These are phyloP conservation scores for Palythoa grandis DNA, from an alignment of 92 coral and sea anemone genomes.

Conservation along the genomic window DNA sequence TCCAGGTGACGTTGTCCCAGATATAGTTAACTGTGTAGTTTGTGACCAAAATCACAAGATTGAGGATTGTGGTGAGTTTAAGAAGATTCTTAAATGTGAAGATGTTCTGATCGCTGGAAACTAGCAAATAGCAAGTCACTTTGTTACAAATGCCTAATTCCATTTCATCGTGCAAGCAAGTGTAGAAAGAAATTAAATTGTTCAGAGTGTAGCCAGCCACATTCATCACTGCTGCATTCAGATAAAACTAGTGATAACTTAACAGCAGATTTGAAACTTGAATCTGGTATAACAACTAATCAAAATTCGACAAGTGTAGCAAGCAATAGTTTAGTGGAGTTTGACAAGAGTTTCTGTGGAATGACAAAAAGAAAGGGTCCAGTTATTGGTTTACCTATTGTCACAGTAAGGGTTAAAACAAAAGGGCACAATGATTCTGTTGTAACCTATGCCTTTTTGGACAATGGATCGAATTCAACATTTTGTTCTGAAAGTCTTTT, in stretches of 20 bases:
- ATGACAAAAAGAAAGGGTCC: too few relatives aligned
- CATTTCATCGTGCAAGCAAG: slow-evolving; percentile 4
- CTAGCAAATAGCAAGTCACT: slow-evolving; percentile 8
- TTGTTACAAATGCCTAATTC: slow-evolving; percentile 4
- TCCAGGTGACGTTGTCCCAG: not conserved
- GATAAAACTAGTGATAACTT: slow-evolving; percentile 4
- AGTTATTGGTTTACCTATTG: too few relatives aligned
- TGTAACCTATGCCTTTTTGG: not conserved
- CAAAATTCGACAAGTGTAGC: too few relatives aligned
- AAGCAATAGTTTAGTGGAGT: too few relatives aligned
- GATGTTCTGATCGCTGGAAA: not conserved
- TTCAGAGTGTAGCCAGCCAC: slow-evolving; percentile 10
- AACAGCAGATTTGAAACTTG: too few relatives aligned
- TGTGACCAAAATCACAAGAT: slow-evolving; percentile 11
- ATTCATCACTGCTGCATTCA: slow-evolving; percentile 11
- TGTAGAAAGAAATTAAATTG: slow-evolving; percentile 5
- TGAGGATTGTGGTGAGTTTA: not conserved
- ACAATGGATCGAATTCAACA: not conserved
- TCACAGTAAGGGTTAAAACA: not conserved
- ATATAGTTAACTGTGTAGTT: not conserved
- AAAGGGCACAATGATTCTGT: not conserved
- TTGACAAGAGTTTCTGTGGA: too few relatives aligned
- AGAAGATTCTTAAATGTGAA: not conserved
- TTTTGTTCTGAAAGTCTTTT: not conserved
- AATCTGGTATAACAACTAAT: too few relatives aligned